Base-by-base conservation (phyloP, 2,797 vertebrate genomes). In the Ctenopoma multispine region DNA sequence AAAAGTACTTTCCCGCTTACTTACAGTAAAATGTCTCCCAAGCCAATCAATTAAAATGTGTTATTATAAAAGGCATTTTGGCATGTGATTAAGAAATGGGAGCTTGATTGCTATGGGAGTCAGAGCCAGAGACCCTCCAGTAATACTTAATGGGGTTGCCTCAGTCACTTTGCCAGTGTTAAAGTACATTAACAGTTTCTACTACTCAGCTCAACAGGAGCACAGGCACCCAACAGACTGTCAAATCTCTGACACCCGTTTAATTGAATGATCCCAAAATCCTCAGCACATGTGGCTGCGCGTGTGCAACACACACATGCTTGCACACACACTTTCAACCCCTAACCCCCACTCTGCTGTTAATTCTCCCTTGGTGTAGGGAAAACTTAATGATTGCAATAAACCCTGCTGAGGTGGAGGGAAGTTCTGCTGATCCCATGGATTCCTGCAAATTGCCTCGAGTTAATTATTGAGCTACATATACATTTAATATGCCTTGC, bases 391-490 rank as follows among this genome's bases (percentile, higher is more conserved):
- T 95, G 92, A 94, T 91, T 91, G 91, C 86, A 92, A 93, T 94
- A 93, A 91, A 90, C 87, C 81, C 90, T 88, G 92, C 92, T 89
- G 93, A 93, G 93, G 90, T 91, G 76, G 82, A 90, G 85, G 89
- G 89, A 90, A 88, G 86, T 94, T 93, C 82, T 93, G 94, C 94
- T 95, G 94, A 94, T 94, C 79, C 71, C 79, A 77, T 85, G 93
- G 89, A 93, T 94, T 94, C 86, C 81, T 67, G 87, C 70, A 94
- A 94, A 94, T 93, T 94, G 92, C 92, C 86, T 89, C 8, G 24
- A 93, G 92, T 94, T 94, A 94, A 95, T 95, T 94, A 94, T 93
- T 94, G 84, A 85, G 89, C 81, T 68, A 84, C 78, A 89, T 88
- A 90, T 90, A 91, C 92, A 80, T 94, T 92, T 93, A 93, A 93